Percentiles rank a stretch among this genome's conserved stretches.
phyloP scores from a whole-genome alignment of 2,888 invertebrate species.

The Salticus scenicus region DNA sequence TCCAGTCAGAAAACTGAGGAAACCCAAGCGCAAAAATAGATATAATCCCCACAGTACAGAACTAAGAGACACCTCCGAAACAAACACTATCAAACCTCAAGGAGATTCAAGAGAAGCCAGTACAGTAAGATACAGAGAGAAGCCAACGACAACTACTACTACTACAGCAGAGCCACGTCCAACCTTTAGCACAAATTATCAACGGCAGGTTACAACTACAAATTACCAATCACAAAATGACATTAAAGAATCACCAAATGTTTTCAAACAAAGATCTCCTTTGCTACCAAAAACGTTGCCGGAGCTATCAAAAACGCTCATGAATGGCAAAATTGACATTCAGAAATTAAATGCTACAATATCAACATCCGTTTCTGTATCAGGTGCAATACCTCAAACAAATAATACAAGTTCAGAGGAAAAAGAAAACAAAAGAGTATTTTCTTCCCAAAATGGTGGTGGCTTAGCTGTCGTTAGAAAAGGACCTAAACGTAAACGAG shows the following conservation, averaged over 20 bases:
- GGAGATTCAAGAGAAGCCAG: background rate
- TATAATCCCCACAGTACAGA: conserved; percentile 36
- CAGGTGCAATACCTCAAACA: conserved; percentile 28
- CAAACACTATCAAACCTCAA: background rate
- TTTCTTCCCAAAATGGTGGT: conserved; percentile 58
- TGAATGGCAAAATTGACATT: conserved; percentile 57
- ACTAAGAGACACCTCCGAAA: conserved; percentile 21
- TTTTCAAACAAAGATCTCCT: conserved; percentile 40
- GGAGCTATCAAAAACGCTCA: conserved; percentile 39
- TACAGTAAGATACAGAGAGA: background rate
- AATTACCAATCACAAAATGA: conserved; percentile 26
- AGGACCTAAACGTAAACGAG: conserved; percentile 41
- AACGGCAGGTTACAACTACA: background rate
- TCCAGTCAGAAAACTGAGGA: conserved; percentile 36
- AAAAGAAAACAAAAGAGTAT: conserved; percentile 40
- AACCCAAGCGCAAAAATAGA: conserved; percentile 53
- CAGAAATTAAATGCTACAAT: conserved; percentile 59
- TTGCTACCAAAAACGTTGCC: conserved; percentile 42
- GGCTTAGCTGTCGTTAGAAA: conserved; percentile 52
- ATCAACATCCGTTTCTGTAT: conserved; percentile 57
- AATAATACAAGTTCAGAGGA: conserved; percentile 29
- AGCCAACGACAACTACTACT: conserved; percentile 15
- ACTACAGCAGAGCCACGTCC: conserved; percentile 26
- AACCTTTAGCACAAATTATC: background rate
- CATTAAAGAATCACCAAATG: conserved; percentile 15